Conservation (phyloP, 2,888 invertebrate species). For the Junonia oenone region DNA sequence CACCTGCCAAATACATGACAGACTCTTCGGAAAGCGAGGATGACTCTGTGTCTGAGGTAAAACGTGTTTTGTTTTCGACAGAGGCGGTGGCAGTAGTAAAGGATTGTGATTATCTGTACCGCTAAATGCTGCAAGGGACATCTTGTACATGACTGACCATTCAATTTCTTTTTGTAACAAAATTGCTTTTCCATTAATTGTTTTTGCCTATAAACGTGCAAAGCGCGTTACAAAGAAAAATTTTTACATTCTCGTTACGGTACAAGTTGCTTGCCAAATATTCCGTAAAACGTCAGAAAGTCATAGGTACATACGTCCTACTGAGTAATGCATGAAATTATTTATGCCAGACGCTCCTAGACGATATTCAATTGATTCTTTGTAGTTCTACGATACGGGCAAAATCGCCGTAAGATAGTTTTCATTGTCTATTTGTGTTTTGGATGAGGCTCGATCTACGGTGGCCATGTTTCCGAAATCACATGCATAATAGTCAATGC, state of each 20-base stretch:
- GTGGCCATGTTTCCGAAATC: slow-evolving; percentile 77
- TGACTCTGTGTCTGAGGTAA: slow-evolving; percentile 97
- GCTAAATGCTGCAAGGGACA: slow-evolving; percentile 84
- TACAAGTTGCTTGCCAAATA: slow-evolving; percentile 76
- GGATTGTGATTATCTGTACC: slow-evolving; percentile 78
- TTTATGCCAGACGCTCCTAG: slow-evolving; percentile 66
- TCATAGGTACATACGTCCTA: slow-evolving; percentile 76
- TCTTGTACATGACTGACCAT: slow-evolving; percentile 78
- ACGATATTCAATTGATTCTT: slow-evolving; percentile 64
- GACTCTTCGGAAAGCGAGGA: slow-evolving; percentile 97
- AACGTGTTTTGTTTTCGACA: slow-evolving; percentile 78
- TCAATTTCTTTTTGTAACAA: slow-evolving; percentile 53
- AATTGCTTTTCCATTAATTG: slow-evolving; percentile 46
- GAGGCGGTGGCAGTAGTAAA: slow-evolving; percentile 76
- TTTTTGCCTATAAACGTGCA: slow-evolving; percentile 46
- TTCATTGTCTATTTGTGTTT: slow-evolving; percentile 72
- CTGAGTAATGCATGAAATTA: slow-evolving; percentile 75
- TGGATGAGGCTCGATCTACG: slow-evolving; percentile 58
- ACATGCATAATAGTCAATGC: slow-evolving; percentile 67
- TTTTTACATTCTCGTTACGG: slow-evolving; percentile 58
- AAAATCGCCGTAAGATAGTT: slow-evolving; percentile 52
- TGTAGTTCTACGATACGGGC: slow-evolving; percentile 52
- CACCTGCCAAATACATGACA: slow-evolving; percentile 92
- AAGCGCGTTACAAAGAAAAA: slow-evolving; percentile 56
- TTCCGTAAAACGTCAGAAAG: slow-evolving; percentile 80